phyloP scores from a whole-genome alignment of 2,113 vertebrate species.

The Microtus ochrogaster region DNA sequence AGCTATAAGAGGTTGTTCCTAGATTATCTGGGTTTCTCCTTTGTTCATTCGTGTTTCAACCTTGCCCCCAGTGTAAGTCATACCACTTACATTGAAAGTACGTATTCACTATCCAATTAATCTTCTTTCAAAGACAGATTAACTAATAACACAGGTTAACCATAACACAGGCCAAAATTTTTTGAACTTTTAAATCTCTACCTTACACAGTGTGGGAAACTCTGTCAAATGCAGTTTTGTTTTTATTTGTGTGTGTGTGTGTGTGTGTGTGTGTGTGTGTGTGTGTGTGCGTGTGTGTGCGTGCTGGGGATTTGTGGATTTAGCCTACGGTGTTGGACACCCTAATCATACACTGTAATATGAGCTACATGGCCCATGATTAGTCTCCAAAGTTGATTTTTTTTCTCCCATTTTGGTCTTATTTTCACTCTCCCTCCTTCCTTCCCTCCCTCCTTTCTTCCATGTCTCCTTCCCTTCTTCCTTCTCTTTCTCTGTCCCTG shows the following conservation, averaged over 20 bases:
- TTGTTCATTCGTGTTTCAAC: neutral
- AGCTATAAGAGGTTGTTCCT: neutral
- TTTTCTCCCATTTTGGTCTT: too few species aligned
- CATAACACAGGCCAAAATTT: neutral
- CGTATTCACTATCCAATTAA: neutral
- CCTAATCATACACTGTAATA: neutral
- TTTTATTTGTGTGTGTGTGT: neutral
- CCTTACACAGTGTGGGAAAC: neutral
- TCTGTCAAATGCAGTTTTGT: neutral
- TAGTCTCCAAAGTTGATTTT: neutral
- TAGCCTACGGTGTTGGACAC: neutral
- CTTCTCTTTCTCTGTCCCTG: too few species aligned
- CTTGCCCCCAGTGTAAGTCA: neutral
- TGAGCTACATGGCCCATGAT: neutral
- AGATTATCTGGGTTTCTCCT: neutral
- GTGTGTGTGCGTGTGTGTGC: rapidly evolving
- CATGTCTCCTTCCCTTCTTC: neutral
- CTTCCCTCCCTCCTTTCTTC: neutral
- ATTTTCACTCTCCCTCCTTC: too few species aligned
- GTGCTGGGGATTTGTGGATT: neutral
- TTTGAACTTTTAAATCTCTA: neutral
- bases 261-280: too few species aligned
- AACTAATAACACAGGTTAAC: neutral
- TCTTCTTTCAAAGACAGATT: neutral
- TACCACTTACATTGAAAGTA: neutral